These are phyloP conservation scores for Ailuropoda melanoleuca DNA, from an alignment of 2,113 vertebrate species.

Conservation along the genomic window DNA sequence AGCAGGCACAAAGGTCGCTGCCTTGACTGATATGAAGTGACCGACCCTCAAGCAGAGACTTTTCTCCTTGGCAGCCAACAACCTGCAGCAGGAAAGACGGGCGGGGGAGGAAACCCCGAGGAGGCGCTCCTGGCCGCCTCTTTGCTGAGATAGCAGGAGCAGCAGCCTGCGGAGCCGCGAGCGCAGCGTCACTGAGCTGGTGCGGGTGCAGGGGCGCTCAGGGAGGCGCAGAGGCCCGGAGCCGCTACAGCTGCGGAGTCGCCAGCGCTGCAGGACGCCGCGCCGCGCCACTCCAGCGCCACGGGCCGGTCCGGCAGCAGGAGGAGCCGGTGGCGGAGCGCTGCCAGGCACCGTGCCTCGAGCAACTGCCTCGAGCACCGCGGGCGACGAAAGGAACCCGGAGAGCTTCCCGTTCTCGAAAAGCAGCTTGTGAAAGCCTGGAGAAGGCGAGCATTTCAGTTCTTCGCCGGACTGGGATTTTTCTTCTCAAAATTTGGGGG, in stretches of 20 bases:
- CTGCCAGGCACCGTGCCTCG: not conserved
- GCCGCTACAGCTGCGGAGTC: not conserved
- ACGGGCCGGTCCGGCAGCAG: not conserved
- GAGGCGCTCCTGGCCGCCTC: constrained; percentile 50
- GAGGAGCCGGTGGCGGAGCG: not conserved
- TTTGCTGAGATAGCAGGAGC: constrained; percentile 67
- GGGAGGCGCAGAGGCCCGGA: constrained; percentile 5
- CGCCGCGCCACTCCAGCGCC: not conserved
- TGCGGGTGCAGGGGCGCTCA: not conserved
- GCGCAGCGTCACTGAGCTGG: constrained; percentile 54
- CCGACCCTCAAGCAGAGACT: constrained; percentile 1
- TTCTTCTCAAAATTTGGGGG: not conserved
- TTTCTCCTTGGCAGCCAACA: constrained; percentile 46
- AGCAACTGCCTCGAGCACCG: not conserved
- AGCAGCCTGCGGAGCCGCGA: constrained; percentile 54
- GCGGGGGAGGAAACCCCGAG: constrained; percentile 61
- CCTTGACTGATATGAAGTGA: not conserved
- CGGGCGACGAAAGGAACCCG: not conserved
- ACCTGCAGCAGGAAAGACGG: constrained; percentile 59
- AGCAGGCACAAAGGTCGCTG: not conserved
- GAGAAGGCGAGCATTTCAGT: not conserved
- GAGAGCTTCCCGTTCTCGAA: not conserved
- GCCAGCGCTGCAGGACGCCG: constrained; percentile 31
- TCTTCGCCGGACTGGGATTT: not conserved
- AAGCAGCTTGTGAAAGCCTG: not conserved